phyloP scores from a whole-genome alignment of 2,797 vertebrate species.

The Gobio occitaniae region DNA sequence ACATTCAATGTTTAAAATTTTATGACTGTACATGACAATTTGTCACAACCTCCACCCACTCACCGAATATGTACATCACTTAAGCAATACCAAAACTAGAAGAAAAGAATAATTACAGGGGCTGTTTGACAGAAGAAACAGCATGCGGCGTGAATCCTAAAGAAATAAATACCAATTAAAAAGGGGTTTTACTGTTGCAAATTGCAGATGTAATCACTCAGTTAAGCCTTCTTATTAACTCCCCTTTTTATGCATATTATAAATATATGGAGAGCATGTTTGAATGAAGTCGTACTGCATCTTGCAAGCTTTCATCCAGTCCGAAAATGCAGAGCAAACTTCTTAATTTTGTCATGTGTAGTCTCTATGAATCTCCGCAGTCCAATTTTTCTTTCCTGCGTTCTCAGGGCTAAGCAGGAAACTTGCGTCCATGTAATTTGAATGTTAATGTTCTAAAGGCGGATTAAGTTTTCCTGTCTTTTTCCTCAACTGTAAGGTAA shows the following conservation, averaged over 20 bases:
- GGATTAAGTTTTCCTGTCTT: conserved; percentile 57
- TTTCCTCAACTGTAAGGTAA: conserved; percentile 44
- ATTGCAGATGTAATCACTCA: not conserved
- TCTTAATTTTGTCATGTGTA: conserved; percentile 17
- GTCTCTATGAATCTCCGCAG: conserved; percentile 19
- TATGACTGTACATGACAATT: not conserved
- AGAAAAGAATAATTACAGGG: conserved; percentile 33
- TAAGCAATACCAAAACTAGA: conserved; percentile 19
- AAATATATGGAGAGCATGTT: not conserved
- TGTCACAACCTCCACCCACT: conserved; percentile 9
- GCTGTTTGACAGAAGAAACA: not conserved
- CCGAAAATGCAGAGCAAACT: not conserved
- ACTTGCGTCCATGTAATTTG: conserved; percentile 49
- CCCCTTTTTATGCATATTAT: not conserved
- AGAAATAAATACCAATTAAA: conserved; percentile 18
- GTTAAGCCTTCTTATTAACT: conserved; percentile 6
- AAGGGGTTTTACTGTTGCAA: not conserved
- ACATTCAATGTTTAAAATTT: not conserved
- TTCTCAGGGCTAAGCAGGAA: conserved; percentile 51
- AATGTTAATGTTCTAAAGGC: conserved; percentile 60
- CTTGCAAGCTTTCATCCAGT: not conserved
- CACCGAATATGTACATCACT: not conserved
- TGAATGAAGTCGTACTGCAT: not conserved
- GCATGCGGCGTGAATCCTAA: conserved; percentile 12
- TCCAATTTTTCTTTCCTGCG: conserved; percentile 14